Percentiles rank a stretch among this genome's conserved stretches.
phyloP scores from a whole-genome alignment of 1,140 invertebrate species.

The Tetranychus cinnabarinus region DNA sequence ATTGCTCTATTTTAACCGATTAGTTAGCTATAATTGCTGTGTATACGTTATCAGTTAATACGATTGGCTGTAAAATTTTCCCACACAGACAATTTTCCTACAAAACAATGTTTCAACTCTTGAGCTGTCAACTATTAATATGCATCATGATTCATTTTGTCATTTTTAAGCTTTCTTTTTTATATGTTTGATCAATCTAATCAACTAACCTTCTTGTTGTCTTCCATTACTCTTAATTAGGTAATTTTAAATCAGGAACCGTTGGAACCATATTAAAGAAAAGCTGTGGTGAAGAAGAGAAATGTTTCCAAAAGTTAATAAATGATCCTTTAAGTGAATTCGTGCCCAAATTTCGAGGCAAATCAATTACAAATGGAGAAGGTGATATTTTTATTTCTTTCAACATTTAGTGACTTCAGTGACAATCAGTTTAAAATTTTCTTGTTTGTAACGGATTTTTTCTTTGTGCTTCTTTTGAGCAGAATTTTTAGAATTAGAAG shows the following conservation, averaged over 20 bases:
- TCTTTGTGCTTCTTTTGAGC: conserved; percentile 5
- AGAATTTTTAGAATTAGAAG: conserved; percentile 67
- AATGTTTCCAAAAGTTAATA: conserved; percentile 46
- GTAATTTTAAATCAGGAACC: conserved; percentile 77
- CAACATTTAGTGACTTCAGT: no score
- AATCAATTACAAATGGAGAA: conserved; percentile 47
- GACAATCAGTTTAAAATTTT: conserved; percentile 1
- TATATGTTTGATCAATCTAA: no score
- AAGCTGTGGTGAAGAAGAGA: conserved; percentile 61
- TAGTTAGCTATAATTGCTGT: not conserved
- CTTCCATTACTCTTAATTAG: conserved; percentile 16
- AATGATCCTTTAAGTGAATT: conserved; percentile 59
- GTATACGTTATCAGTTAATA: not conserved
- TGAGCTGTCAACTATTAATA: no score
- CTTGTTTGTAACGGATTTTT: conserved; percentile 9
- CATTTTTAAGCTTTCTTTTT: no score
- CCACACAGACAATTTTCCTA: no score
- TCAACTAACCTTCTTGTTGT: not conserved
- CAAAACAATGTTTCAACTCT: no score
- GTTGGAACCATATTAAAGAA: conserved; percentile 84
- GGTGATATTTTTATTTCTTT: conserved; percentile 31
- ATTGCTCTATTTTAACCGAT: not conserved
- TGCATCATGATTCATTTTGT: no score
- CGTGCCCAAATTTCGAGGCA: conserved; percentile 71
- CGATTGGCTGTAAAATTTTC: no score